These are phyloP conservation scores for Riptortus pedestris DNA, from an alignment of 1,140 invertebrate species.

Conservation along the genomic window DNA sequence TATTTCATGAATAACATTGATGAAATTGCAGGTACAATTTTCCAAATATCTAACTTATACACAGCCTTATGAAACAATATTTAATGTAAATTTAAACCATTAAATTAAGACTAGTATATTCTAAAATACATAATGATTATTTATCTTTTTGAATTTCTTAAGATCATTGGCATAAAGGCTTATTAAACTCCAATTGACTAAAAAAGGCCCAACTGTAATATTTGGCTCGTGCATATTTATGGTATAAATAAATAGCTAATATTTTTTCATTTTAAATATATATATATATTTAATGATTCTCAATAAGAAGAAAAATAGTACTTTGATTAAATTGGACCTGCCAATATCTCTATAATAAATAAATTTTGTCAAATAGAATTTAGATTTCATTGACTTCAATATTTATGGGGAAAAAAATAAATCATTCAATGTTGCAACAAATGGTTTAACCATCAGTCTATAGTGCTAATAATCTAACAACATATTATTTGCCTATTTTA, in stretches of 20 bases:
- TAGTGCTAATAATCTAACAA: neutral
- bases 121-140: neutral
- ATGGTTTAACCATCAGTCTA: conserved; percentile 12
- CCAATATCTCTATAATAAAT: conserved; percentile 12
- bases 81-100: neutral
- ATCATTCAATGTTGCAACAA: conserved; percentile 5
- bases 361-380: neutral
- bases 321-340: neutral
- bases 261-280: too few species aligned
- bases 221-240: conserved; percentile 13
- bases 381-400: neutral
- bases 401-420: conserved; percentile 5
- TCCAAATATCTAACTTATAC: neutral
- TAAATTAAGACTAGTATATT: neutral
- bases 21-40: conserved; percentile 2
- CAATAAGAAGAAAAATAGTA: conserved; percentile 4
- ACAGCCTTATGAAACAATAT: neutral
- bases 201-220: conserved; percentile 3
- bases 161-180: too few species aligned
- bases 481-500: neutral
- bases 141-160: neutral
- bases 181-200: too few species aligned
- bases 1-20: neutral
- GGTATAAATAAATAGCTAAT: too few species aligned
- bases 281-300: neutral